Conservation (phyloP, 2,888 invertebrate species). For the Tribolium freemani region DNA sequence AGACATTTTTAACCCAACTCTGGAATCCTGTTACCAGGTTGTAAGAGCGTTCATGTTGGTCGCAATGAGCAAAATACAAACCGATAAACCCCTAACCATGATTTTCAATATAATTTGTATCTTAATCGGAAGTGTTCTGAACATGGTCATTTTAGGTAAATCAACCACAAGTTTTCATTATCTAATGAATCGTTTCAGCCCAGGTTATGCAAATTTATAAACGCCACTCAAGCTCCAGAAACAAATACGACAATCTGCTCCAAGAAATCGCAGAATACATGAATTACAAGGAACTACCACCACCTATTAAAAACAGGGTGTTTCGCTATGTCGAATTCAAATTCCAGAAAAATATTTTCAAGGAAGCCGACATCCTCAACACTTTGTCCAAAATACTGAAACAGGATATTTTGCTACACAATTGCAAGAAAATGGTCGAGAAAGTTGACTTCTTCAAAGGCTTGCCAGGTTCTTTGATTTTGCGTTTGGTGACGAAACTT, state of each 20-base stretch:
- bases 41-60: constrained; percentile 24
- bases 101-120: constrained; percentile 42
- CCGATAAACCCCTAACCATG: constrained; percentile 26
- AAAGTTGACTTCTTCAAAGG: constrained; percentile 64
- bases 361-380: constrained; percentile 64
- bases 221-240: constrained; percentile 52
- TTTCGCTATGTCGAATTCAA: constrained; percentile 65
- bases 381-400: constrained; percentile 51
- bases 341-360: constrained; percentile 64
- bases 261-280: constrained; percentile 67
- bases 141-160: constrained; percentile 26
- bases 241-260: constrained; percentile 56
- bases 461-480: constrained; percentile 60
- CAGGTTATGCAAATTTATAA: constrained; percentile 56
- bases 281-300: constrained; percentile 66
- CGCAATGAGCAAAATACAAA: constrained; percentile 14
- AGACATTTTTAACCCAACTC: not conserved
- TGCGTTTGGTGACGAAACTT: constrained; percentile 59
- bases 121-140: constrained; percentile 12
- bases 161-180: not conserved
- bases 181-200: constrained; percentile 33
- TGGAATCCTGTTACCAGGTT: constrained; percentile 24
- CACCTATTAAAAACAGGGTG: constrained; percentile 61
- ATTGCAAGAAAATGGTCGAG: constrained; percentile 61
- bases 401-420: constrained; percentile 65